Conservation (phyloP, 1,140 invertebrate genomes). For the Drosophila quadrilineata region DNA sequence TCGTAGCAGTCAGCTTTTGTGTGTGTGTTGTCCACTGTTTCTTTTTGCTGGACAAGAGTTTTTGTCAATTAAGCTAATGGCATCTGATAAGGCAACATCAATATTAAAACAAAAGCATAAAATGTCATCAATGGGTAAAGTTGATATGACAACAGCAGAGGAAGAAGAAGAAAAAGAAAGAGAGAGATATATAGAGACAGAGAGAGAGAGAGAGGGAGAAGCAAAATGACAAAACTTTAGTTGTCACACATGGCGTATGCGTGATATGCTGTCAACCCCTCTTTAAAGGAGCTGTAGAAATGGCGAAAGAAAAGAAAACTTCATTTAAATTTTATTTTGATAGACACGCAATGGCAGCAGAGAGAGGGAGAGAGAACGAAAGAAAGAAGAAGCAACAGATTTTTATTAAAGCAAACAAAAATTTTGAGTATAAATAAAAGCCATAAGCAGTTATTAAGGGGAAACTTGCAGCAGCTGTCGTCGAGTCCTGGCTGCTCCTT, state of each 20-base stretch:
- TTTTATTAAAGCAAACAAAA: slow-evolving; percentile 1
- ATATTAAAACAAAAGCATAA: slow-evolving; percentile 25
- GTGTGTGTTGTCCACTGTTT: no score
- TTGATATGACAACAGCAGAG: slow-evolving; percentile 1
- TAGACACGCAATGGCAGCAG: slow-evolving; percentile 16
- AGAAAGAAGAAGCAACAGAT: slow-evolving; percentile 27
- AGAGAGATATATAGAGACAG: background rate
- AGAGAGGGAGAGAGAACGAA: background rate
- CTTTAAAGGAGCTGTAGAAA: background rate
- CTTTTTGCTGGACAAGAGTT: background rate
- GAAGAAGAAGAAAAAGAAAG: no score
- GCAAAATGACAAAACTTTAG: slow-evolving; percentile 8
- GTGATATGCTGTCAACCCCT: slow-evolving; percentile 28
- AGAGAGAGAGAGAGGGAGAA: background rate
- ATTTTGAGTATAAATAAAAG: slow-evolving; percentile 11
- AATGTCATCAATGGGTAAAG: slow-evolving; percentile 26
- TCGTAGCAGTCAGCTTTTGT: no score
- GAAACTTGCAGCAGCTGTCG: background rate
- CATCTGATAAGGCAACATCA: slow-evolving; percentile 25
- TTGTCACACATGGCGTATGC: slow-evolving; percentile 49
- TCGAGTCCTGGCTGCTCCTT: slow-evolving; percentile 6
- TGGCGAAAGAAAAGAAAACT: slow-evolving; percentile 21
- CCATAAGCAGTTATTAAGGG: background rate
- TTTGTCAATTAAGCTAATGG: slow-evolving; percentile 40
- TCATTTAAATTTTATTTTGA: slow-evolving; percentile 43